These are phyloP conservation scores for Galerucella nymphaeae DNA, from an alignment of 2,888 invertebrate species.

Conservation along the genomic window DNA sequence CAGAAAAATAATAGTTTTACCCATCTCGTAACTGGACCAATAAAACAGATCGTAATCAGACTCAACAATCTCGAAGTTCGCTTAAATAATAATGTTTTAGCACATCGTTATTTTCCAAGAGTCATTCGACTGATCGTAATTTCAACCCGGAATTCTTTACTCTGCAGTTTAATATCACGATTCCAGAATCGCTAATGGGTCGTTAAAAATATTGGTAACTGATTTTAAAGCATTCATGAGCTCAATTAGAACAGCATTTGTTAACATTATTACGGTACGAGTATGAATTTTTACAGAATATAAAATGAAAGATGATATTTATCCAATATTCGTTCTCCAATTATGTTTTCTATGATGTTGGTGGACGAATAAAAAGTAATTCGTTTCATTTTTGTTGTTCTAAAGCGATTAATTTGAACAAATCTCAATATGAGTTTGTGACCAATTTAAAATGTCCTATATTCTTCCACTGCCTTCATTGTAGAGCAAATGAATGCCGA, in stretches of 20 bases:
- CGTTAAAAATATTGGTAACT: not conserved
- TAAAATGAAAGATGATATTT: too few species aligned
- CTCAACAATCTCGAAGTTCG: conserved; percentile 4
- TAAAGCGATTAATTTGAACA: too few species aligned
- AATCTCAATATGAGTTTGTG: too few species aligned
- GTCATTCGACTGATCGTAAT: not conserved
- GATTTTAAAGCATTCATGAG: not conserved
- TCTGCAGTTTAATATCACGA: not conserved
- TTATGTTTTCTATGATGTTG: too few species aligned
- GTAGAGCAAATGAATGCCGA: too few species aligned
- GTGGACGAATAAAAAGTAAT: too few species aligned
- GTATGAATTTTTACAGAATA: too few species aligned
- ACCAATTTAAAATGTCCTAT: too few species aligned
- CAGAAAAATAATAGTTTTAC: not conserved
- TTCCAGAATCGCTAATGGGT: not conserved
- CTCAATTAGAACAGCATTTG: not conserved
- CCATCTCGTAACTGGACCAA: not conserved
- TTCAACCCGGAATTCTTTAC: not conserved
- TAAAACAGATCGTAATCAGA: conserved; percentile 14
- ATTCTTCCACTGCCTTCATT: too few species aligned
- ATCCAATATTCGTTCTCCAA: too few species aligned
- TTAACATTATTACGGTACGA: not conserved
- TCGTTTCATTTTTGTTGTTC: too few species aligned
- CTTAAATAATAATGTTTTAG: conserved; percentile 14
- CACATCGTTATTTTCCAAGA: conserved; percentile 15